Base-by-base conservation (phyloP, 2,797 vertebrate species). In the Hylomyscus alleni region DNA sequence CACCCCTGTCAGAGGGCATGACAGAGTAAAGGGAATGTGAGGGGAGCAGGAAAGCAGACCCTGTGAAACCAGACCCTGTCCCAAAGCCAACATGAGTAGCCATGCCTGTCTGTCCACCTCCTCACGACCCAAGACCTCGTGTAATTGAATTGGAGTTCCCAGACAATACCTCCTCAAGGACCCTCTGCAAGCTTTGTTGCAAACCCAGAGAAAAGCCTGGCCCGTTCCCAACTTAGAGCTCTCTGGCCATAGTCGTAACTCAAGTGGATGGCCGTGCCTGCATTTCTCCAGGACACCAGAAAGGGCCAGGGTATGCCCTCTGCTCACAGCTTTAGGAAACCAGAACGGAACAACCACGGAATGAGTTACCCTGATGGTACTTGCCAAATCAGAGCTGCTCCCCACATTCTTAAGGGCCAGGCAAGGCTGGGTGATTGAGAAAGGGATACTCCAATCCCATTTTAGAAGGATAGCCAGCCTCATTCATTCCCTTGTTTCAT, bases 21-120 rank as follows among this genome's bases (percentile, higher is more conserved):
- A 26, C 0, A 13, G 19, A 7, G 24, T 20, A 47, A 58, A 13
- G 76, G 47, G 13, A 10, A 0, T 7, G 6, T 29, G 50, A n/a
- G 44, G 54, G 75, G 76, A 82, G 69, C 31, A 65, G 47, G 40
- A 76, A 89, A 93, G 26, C 12, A 19, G 52, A n/a, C n/a, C n/a
- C n/a, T 0, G 8, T 22, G 37, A 56, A 72, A 69, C 15, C 6
- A 73, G 69, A 65, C 24, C 24, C 31, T 76, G 31, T 76, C 90
- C 80, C 58, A 85, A 91, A 56, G 12, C 10, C 76, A 67, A 85
- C 12, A 24, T 0, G 34, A 40, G 24, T 7, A 90, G 22, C 81
- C 52, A 40, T 31, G 67, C 47, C 87, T 58, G 20, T 62, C 54
- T 58, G 7, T 31, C 82, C 73, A 4, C 52, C 44, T 76, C 54